Evolutionary conservation across 2,113 vertebrate genomes (phyloP).

Genomic region (Cranoglanis bouderius): DNA sequence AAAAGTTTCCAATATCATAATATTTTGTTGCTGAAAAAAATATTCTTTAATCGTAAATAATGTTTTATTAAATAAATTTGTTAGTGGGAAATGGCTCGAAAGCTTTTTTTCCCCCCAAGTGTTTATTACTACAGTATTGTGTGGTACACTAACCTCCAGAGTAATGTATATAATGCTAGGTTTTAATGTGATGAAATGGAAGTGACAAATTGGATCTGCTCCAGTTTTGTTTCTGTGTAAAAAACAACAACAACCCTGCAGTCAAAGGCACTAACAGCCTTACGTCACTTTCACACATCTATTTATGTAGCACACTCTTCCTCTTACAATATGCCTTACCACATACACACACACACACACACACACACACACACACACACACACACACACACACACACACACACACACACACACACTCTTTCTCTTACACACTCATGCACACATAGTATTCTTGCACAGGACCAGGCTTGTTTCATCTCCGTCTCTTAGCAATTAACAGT

Average conservation of each 20-base stretch:
- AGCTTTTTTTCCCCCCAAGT: no score
- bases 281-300: slow-evolving; percentile 39
- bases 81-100: background rate
- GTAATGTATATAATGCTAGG: background rate
- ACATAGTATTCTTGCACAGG: background rate
- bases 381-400: slow-evolving; percentile 10
- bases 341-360: slow-evolving; percentile 9
- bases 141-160: background rate
- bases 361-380: slow-evolving; percentile 22
- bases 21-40: background rate
- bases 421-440: slow-evolving; percentile 16
- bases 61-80: background rate
- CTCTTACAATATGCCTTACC: background rate
- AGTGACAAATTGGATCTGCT: background rate
- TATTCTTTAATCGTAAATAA: background rate
- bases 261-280: slow-evolving; percentile 3
- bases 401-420: slow-evolving; percentile 4
- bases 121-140: no score
- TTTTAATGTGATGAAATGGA: background rate
- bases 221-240: background rate
- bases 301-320: slow-evolving; percentile 25
- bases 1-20: background rate
- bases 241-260: background rate
- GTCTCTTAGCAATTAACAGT: slow-evolving; percentile 47
- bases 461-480: slow-evolving; percentile 4